Percentiles rank a stretch among this genome's conserved stretches.
These are phyloP conservation scores for Diogma glabrata DNA, from an alignment of 2,888 invertebrate species.

Conservation along the genomic window DNA sequence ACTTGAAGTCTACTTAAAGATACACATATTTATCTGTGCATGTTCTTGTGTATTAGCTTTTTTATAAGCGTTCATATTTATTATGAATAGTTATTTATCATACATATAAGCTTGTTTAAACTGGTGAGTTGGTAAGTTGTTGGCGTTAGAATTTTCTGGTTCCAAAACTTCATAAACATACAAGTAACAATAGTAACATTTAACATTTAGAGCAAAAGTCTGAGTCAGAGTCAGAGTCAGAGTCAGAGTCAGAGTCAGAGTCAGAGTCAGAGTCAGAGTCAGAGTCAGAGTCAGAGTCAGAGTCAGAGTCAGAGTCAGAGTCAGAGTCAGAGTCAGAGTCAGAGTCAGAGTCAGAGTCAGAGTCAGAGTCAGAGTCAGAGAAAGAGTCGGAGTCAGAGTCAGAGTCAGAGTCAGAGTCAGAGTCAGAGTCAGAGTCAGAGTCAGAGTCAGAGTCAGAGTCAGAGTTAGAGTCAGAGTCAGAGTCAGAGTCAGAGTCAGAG, in stretches of 20 bases:
- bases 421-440: constrained; percentile 10
- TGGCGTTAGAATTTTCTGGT: too few relatives aligned
- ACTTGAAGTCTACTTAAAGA: too few relatives aligned
- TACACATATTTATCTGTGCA: too few relatives aligned
- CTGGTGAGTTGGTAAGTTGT: too few relatives aligned
- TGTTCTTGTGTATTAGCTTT: too few relatives aligned
- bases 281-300: constrained; percentile 11
- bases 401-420: constrained; percentile 10
- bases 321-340: constrained; percentile 11
- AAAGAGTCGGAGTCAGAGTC: constrained; percentile 11
- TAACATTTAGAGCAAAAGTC: too few relatives aligned
- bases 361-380: constrained; percentile 11
- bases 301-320: constrained; percentile 12
- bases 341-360: constrained; percentile 10
- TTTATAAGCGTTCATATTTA: too few relatives aligned
- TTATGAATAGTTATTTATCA: too few relatives aligned
- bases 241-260: constrained; percentile 9
- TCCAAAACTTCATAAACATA: too few relatives aligned
- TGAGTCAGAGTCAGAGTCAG: too few relatives aligned
- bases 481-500: constrained; percentile 10
- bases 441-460: constrained; percentile 8
- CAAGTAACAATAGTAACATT: too few relatives aligned
- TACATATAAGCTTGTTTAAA: too few relatives aligned
- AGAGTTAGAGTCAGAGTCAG: constrained; percentile 10
- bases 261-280: constrained; percentile 11